Evolutionary conservation across 2,113 vertebrate genomes (phyloP), one percentile per base, ranked within the genome.

Genomic region (Ia io): DNA sequence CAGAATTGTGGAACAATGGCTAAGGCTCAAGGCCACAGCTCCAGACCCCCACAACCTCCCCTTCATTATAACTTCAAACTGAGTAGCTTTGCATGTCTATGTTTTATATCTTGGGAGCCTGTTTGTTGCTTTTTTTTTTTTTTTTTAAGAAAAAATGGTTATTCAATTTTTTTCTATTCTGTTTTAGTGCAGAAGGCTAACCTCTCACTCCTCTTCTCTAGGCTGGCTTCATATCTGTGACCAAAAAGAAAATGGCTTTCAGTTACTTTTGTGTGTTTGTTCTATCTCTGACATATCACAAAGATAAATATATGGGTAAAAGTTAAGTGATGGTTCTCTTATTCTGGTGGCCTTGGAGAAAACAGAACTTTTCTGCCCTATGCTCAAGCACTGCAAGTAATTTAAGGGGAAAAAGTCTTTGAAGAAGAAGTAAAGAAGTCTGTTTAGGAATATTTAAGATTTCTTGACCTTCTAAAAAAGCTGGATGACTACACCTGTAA

Each of bases 41-140:
- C 20, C 5, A 71, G 22, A 30, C 1, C 10, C 10, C 3, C 51
- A 25, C 2, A 5, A 2, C 8, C 4, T 65, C 18, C 12, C 18
- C 30, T 44, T 47, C 23, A 35, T 22, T 30, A 1, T 20, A 32
- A 13, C 59, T 22, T n/a, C 28, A 49, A n/a, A 77, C 32, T 6
- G 37, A 83, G 14, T 2, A 70, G 4, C 69, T 76, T 28, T 70
- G 23, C 49, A 28, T 69, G 12, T 85, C 23, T 51, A 4, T 42
- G 3, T 18, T 63, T 77, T n/a, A 20, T 30, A n/a, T 7, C 8
- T 42, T n/a, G 1, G 9, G 11, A 73, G 12, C 49, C n/a, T 61
- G 17, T 17, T n/a, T 84, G 16, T 25, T 25, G 4, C 0, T 30
- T 30, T 32, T 65, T 65, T n/a, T 63, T 40, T n/a, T n/a, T 25